These are phyloP conservation scores for Drosophila pseudoobscura DNA, from an alignment of 1,140 invertebrate species.

Conservation along the genomic window DNA sequence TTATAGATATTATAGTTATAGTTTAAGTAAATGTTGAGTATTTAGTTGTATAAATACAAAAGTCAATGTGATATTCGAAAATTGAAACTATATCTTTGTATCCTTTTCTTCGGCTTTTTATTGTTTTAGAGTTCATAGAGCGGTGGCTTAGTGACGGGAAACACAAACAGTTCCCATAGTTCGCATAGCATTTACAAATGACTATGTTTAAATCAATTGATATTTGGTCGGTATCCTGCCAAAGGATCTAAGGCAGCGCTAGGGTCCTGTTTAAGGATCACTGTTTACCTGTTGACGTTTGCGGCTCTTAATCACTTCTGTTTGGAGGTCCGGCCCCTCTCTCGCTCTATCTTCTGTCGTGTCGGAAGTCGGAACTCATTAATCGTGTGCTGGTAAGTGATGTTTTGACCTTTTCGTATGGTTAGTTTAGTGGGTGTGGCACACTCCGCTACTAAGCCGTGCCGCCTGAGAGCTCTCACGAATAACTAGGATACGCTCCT, in stretches of 20 bases:
- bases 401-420: slow-evolving; percentile 54
- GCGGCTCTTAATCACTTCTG: slow-evolving; percentile 68
- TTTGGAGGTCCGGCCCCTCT: slow-evolving; percentile 7
- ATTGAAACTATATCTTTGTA: slow-evolving; percentile 5
- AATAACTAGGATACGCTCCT: slow-evolving; percentile 37
- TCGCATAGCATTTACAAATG: slow-evolving; percentile 51
- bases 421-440: slow-evolving; percentile 51
- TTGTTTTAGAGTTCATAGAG: background rate
- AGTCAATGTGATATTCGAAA: slow-evolving; percentile 66
- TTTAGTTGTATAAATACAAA: slow-evolving; percentile 62
- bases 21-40: slow-evolving; percentile 21
- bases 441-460: slow-evolving; percentile 35
- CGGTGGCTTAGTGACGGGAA: background rate
- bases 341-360: slow-evolving; percentile 8
- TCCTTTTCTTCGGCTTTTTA: background rate
- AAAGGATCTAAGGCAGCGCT: slow-evolving; percentile 51
- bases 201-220: slow-evolving; percentile 65
- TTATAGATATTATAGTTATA: slow-evolving; percentile 13
- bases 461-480: slow-evolving; percentile 28
- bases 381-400: slow-evolving; percentile 57
- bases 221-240: slow-evolving; percentile 35
- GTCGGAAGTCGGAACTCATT: slow-evolving; percentile 80
- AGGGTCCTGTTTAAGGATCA: slow-evolving; percentile 31
- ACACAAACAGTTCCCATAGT: slow-evolving; percentile 26
- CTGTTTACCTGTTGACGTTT: slow-evolving; percentile 70